Evolutionary conservation across 2,797 vertebrate genomes (phyloP), one percentile per base, ranked within the genome.

Genomic region (Hydrocynus forskahlii): DNA sequence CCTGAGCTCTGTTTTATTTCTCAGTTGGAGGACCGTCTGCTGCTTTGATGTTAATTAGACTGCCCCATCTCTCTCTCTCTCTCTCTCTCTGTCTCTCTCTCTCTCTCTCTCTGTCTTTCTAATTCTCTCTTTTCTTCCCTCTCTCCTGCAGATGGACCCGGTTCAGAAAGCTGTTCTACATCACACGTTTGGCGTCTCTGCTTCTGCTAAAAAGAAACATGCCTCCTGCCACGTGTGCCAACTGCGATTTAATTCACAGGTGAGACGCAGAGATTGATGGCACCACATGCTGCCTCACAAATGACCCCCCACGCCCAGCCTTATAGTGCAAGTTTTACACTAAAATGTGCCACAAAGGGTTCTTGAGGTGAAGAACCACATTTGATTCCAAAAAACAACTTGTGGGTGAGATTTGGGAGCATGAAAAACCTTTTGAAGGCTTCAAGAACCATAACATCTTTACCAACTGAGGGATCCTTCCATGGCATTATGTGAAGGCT

Each of bases 201-300:
- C 96, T 92, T 93, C 94, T 72, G 90, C 94, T 86, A 95, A 96
- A 94, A 96, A 96, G 95, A 99, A 95, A 93, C 96, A 96, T 87
- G 95, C 96, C 92, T 96, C 97, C 87, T 99, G 98, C 94, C 95
- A 95, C 89, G 95, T 98, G 87, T 99, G 97, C 94, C 96, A 97
- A 91, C 95, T 99, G 92, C 96, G 97, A 94, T 99, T 99, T 95
- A 99, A 99, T 95, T 99, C 97, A 7, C 97, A 99, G 97, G 98
- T 99, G 91, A 78, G 45, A 29, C 29, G 76, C 45, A 17, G 67
- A 69, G 63, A 66, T 63, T 9, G 68, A 70, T 29, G 50, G 45
- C 48, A 21, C 45, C 5, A 8, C 45, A 70, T 35, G 69, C 38
- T 23, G 13, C 69, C 1, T 29, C 48, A 35, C 19, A 29, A 54